Conservation (phyloP, 35 echinoderm and acorn worm genomes). For the Apostichopus parvimensis region DNA sequence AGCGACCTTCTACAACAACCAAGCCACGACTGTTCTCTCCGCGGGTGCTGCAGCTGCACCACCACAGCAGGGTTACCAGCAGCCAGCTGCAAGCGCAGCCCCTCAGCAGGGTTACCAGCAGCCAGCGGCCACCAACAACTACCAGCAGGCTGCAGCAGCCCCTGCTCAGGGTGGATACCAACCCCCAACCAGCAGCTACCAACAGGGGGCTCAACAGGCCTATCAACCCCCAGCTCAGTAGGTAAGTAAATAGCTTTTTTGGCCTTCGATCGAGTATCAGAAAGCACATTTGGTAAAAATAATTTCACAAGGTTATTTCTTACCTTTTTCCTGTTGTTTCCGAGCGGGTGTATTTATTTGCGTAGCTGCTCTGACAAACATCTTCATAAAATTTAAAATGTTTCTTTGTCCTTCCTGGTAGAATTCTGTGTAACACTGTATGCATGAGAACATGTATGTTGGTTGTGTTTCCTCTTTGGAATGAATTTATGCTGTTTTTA, state of each 20-base stretch:
- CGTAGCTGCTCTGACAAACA: too few relatives aligned
- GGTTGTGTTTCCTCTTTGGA: too few relatives aligned
- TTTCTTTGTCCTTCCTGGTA: too few relatives aligned
- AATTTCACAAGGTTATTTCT: too few relatives aligned
- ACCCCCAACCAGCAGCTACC: constrained; percentile 33
- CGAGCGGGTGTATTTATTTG: too few relatives aligned
- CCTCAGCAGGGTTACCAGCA: constrained; percentile 13
- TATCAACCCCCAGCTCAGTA: constrained; percentile 38
- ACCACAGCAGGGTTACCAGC: constrained; percentile 9
- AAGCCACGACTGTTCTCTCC: constrained; percentile 29
- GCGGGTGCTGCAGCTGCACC: not conserved
- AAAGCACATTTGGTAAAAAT: too few relatives aligned
- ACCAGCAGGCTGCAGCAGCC: constrained; percentile 22
- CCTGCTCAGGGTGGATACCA: constrained; percentile 36
- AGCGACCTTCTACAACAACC: constrained; percentile 48
- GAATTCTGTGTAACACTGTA: too few relatives aligned
- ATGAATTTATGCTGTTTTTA: too few relatives aligned
- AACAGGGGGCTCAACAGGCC: constrained; percentile 14
- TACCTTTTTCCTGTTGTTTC: too few relatives aligned
- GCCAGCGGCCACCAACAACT: not conserved
- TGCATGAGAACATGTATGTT: too few relatives aligned
- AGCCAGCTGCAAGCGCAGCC: constrained; percentile 8
- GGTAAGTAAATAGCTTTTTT: constrained; percentile 24
- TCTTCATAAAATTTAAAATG: too few relatives aligned
- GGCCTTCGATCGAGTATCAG: too few relatives aligned